Percentiles rank a stretch among this genome's conserved stretches.
Evolutionary conservation across 2,113 vertebrate species (phyloP).

Genomic region (Alexandromys fortis): DNA sequence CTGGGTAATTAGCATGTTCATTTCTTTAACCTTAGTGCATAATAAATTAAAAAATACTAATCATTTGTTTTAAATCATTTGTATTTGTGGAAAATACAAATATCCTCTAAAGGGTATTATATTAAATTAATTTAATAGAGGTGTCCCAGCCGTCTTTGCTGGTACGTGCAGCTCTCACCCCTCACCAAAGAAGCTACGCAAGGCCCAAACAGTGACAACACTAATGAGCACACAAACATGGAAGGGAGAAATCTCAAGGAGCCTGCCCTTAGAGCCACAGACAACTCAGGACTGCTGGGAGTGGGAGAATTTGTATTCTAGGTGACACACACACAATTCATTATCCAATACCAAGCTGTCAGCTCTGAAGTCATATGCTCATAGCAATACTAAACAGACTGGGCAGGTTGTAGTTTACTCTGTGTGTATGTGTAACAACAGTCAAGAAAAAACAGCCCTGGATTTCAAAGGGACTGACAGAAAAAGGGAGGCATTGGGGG

Average conservation of each 20-base stretch:
- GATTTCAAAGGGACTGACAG: not conserved
- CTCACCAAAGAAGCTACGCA: not conserved
- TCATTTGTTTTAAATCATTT: conserved; percentile 5
- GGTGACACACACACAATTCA: not conserved
- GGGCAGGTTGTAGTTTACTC: not conserved
- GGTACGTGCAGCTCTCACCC: not conserved
- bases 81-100: conserved; percentile 31
- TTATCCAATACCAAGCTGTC: not conserved
- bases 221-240: too few relatives aligned
- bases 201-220: too few relatives aligned
- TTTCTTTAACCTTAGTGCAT: conserved; percentile 35
- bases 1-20: not conserved
- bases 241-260: not conserved
- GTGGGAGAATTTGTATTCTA: not conserved
- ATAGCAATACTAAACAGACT: not conserved
- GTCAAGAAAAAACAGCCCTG: not conserved
- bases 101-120: not conserved
- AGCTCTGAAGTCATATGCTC: not conserved
- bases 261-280: not conserved
- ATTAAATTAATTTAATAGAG: not conserved
- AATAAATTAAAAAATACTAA: conserved; percentile 10
- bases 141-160: too few relatives aligned
- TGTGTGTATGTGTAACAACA: not conserved
- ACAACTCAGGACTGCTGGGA: not conserved
- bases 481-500: not conserved